Base-by-base conservation (phyloP, 2,888 invertebrate genomes). In the Philereme transversata region DNA sequence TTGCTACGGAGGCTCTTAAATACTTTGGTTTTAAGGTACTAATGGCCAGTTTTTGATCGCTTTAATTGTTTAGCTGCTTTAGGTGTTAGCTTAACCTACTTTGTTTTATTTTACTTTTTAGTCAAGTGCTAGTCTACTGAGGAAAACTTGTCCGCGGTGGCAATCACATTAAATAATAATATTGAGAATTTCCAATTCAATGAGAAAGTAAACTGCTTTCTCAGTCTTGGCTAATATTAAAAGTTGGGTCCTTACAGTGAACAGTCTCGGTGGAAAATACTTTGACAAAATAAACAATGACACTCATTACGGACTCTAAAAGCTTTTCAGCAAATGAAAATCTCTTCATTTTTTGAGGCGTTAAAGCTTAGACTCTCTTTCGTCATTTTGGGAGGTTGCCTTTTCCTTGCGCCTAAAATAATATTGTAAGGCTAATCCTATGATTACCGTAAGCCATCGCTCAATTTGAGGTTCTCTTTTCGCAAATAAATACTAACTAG, bases 161-260 rank as follows among this genome's bases (percentile, higher is more conserved):
- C 36, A 47, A 62, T 57, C 35, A 44, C 43, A 58, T 47, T 57
- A 51, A 41, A 57, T 41, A 53, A 44, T 61, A 61, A 44, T 50
- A 43, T 49, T 54, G 44, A 38, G 44, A 51, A 55, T n/a, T n/a
- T n/a, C n/a, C 55, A 8, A 56, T 56, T 52, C 62, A 52, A 56
- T 63, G 46, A 45, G n/a, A 45, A 57, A 54, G 51, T 53, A 56
- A 62, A 59, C 58, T 45, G 59, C 56, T 59, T 58, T 46, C 56
- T 38, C 51, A 51, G 52, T 59, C 41, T 58, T 55, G 38, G 51
- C 41, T 56, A 52, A 52, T 63, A 63, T 55, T 63, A 47, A 55
- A 59, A 63, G 48, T 59, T 63, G 55, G 11, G 45, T 49, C 40
- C 41, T 36, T 56, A 57, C 63, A 63, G 53, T 56, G 59, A 55